Percentiles rank a stretch among this genome's conserved stretches.
These are phyloP conservation scores for Seladonia tumulorum DNA, from an alignment of 2,888 invertebrate genomes.

Conservation along the genomic window DNA sequence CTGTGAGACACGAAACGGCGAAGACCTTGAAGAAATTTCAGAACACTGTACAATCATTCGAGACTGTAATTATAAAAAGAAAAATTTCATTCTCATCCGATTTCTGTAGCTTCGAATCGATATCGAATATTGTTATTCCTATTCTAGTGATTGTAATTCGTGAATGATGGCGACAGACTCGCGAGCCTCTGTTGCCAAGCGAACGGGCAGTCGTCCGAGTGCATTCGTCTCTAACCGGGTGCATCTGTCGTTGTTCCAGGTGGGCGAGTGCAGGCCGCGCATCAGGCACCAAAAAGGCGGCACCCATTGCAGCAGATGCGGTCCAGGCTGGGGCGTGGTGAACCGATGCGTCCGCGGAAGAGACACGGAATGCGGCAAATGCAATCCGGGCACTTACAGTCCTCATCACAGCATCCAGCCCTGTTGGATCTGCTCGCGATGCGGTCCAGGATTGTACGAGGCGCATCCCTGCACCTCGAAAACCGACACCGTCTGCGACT, in stretches of 20 bases:
- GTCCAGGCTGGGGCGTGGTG: constrained; percentile 83
- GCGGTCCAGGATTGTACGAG: constrained; percentile 84
- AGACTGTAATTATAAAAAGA: not conserved
- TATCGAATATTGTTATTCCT: no score
- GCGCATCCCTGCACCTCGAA: constrained; percentile 82
- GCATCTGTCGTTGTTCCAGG: constrained; percentile 72
- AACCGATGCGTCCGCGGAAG: constrained; percentile 77
- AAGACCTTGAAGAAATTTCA: no score
- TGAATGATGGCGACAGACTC: not conserved
- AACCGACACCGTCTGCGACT: constrained; percentile 84
- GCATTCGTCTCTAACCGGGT: not conserved
- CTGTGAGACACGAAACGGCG: no score
- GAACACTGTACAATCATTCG: no score
- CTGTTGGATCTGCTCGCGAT: constrained; percentile 84
- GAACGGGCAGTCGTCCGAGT: not conserved
- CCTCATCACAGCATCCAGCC: constrained; percentile 83
- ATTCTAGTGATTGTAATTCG: not conserved
- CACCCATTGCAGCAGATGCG: constrained; percentile 82
- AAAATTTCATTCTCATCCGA: not conserved
- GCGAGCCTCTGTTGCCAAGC: not conserved
- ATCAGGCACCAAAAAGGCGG: constrained; percentile 80
- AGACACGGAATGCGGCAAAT: constrained; percentile 83
- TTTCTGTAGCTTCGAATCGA: not conserved
- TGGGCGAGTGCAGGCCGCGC: constrained; percentile 76
- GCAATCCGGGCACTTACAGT: constrained; percentile 81